These are phyloP conservation scores for Sternarchorhynchus goeldii DNA, from an alignment of 2,797 vertebrate species.

Conservation along the genomic window DNA sequence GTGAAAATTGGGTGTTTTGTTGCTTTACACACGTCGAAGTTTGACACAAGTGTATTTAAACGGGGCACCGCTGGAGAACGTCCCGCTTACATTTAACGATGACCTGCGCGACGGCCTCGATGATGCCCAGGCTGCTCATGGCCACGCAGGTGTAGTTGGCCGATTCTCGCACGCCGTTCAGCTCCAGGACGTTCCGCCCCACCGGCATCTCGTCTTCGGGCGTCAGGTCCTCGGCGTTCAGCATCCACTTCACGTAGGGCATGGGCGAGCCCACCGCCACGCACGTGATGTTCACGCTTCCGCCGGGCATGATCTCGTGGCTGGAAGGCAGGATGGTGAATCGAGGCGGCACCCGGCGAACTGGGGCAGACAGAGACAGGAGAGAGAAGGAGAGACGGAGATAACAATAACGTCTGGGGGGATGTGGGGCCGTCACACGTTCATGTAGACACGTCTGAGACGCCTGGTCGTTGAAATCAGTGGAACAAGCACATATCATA, in stretches of 20 bases:
- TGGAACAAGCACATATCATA: slow-evolving; percentile 47
- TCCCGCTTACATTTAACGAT: slow-evolving; percentile 93
- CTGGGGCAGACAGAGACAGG: slow-evolving; percentile 78
- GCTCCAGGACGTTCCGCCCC: slow-evolving; percentile 92
- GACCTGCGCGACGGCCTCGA: slow-evolving; percentile 92
- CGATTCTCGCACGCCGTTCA: slow-evolving; percentile 91
- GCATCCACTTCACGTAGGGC: slow-evolving; percentile 99
- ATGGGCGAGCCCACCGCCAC: slow-evolving; percentile 97
- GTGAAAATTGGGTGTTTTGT: not conserved
- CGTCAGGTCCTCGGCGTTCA: slow-evolving; percentile 91
- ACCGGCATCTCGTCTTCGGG: slow-evolving; percentile 96
- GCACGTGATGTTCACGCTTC: slow-evolving; percentile 96
- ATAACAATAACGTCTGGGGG: slow-evolving; percentile 66
- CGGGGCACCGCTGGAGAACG: not conserved
- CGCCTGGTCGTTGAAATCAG: slow-evolving; percentile 51
- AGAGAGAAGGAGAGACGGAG: slow-evolving; percentile 70
- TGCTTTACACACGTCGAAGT: not conserved
- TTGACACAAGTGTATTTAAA: too few relatives aligned
- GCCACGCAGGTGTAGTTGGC: slow-evolving; percentile 98
- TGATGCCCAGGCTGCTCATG: slow-evolving; percentile 97
- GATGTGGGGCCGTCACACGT: not conserved
- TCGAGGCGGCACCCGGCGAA: slow-evolving; percentile 93
- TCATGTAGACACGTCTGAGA: slow-evolving; percentile 4
- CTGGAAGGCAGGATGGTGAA: slow-evolving; percentile 94
- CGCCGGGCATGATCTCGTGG: slow-evolving; percentile 97